phyloP scores from a whole-genome alignment of 2,113 vertebrate species.

The Brachyhypopomus gauderio region DNA sequence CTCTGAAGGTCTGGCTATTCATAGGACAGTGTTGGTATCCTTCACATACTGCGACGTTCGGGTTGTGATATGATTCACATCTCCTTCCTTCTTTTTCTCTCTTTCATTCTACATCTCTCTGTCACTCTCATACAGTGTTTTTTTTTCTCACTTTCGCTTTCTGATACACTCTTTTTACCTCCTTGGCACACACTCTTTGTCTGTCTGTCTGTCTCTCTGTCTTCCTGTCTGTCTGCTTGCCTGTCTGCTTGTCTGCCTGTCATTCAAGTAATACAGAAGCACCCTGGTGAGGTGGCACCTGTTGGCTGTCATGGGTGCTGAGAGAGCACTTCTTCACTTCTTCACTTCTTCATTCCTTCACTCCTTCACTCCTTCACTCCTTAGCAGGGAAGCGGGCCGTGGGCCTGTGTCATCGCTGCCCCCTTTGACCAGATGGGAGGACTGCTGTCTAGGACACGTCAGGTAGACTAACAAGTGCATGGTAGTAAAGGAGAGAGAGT shows the following conservation, averaged over 20 bases:
- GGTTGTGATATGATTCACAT: neutral
- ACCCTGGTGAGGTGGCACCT: neutral
- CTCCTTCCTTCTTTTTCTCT: neutral
- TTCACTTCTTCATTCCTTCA: no score
- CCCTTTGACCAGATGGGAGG: conserved; percentile 6
- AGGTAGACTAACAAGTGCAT: conserved; percentile 1
- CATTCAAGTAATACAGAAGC: neutral
- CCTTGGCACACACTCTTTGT: neutral
- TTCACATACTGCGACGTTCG: neutral
- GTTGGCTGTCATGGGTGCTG: neutral
- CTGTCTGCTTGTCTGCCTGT: no score
- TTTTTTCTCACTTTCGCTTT: neutral
- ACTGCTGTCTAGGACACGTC: neutral
- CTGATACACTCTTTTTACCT: no score
- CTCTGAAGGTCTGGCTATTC: neutral
- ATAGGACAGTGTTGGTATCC: neutral
- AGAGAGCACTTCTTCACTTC: no score
- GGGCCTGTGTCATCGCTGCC: neutral
- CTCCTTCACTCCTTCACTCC: no score
- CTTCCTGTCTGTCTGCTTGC: neutral
- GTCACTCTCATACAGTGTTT: neutral
- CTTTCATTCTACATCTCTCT: neutral
- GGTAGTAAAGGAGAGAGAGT: conserved; percentile 14
- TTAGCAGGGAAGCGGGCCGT: neutral
- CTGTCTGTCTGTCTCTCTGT: neutral